Evolutionary conservation across 2,797 vertebrate genomes (phyloP).

Genomic region (Garrulus glandarius): DNA sequence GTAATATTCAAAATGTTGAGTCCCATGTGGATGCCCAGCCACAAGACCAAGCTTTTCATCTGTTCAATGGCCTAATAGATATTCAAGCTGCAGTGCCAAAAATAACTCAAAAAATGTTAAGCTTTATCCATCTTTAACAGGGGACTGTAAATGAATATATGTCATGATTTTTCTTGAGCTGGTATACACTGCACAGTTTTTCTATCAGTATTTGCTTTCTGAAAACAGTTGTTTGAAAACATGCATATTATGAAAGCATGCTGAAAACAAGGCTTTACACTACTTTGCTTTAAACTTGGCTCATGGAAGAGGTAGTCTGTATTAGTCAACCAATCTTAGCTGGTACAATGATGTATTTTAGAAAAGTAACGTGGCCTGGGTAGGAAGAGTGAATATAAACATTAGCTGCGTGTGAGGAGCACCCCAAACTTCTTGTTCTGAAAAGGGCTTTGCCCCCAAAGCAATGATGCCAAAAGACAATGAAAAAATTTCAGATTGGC

Average conservation of each 20-base stretch:
- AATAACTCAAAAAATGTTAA: background rate
- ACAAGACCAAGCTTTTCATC: slow-evolving; percentile 39
- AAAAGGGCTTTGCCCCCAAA: background rate
- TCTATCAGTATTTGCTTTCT: background rate
- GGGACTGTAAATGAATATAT: background rate
- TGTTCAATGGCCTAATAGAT: slow-evolving; percentile 29
- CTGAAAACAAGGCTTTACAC: background rate
- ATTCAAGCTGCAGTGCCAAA: background rate
- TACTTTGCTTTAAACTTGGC: background rate
- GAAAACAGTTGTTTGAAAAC: background rate
- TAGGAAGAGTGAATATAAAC: background rate
- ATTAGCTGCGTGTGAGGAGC: rapidly evolving
- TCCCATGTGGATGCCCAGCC: background rate
- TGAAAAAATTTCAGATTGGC: background rate
- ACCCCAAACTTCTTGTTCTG: background rate
- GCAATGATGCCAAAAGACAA: background rate
- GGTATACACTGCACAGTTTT: background rate
- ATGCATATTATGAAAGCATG: background rate
- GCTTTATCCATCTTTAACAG: background rate
- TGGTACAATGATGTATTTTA: background rate
- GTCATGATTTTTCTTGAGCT: background rate
- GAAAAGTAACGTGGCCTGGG: background rate
- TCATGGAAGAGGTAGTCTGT: background rate
- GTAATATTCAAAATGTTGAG: background rate
- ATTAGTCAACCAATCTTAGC: background rate